Conservation (phyloP, 2,797 vertebrate species). For the Spondyliosoma cantharus region DNA sequence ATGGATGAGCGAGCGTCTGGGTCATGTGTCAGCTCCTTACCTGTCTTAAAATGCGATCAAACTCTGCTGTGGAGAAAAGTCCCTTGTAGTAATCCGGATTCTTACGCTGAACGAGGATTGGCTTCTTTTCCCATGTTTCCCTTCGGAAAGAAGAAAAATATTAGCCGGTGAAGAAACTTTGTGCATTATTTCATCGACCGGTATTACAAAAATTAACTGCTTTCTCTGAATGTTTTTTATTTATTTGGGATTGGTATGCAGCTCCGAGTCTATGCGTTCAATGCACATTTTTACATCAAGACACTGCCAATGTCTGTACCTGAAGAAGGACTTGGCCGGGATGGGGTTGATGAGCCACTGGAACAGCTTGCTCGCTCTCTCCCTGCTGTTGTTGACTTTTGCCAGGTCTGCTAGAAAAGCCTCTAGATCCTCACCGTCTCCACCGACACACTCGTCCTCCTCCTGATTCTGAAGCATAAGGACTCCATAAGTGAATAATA, state of each 20-base stretch:
- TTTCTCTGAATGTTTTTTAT: neutral
- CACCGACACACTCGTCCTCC: constrained; percentile 31
- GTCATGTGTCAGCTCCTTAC: constrained; percentile 60
- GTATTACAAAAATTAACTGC: neutral
- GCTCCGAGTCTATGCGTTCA: neutral
- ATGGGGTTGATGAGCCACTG: constrained; percentile 91
- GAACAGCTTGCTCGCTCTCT: constrained; percentile 88
- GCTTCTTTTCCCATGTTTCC: constrained; percentile 92
- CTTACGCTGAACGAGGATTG: constrained; percentile 87
- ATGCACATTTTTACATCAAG: neutral
- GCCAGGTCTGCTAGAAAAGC: constrained; percentile 82
- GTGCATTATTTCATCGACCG: no score
- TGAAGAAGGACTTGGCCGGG: constrained; percentile 85
- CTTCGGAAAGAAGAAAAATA: constrained; percentile 62
- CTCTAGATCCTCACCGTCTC: constrained; percentile 59
- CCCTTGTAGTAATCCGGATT: constrained; percentile 89
- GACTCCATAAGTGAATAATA: neutral
- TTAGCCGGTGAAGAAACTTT: neutral
- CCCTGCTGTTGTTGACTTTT: constrained; percentile 88
- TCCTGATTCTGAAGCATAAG: constrained; percentile 19
- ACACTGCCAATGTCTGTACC: constrained; percentile 63
- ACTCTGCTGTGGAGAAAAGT: constrained; percentile 92
- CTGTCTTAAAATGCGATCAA: constrained; percentile 89
- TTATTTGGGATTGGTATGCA: neutral
- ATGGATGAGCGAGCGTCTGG: neutral